Evolutionary conservation across 2,113 vertebrate genomes (phyloP), one percentile per base, ranked within the genome.

Genomic region (Chamaea fasciata): DNA sequence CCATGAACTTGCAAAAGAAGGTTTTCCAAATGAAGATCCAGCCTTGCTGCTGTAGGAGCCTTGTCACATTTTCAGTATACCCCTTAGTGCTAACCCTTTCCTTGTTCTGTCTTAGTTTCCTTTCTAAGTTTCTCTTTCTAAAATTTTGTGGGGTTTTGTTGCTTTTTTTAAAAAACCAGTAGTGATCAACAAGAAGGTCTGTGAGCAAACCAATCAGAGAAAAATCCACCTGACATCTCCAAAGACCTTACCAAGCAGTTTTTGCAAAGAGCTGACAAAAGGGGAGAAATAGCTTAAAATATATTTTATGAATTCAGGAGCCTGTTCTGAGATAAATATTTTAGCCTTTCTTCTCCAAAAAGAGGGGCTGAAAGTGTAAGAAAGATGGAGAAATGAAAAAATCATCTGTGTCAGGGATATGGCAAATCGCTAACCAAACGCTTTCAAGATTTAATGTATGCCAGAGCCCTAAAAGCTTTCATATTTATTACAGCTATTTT

Each of bases 311-410:
- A 83, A 86, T 68, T 78, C 28, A 31, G 22, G 49, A 87, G 22
- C 49, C 39, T 78, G 23, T 74, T 90, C 64, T 13, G 50, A 86
- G 73, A 90, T 46, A 81, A 96, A 88, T 93, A 89, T 93, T 96
- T 92, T 42, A 90, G 62, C n/a, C 21, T 55, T 94, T 80, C n/a
- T 86, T 76, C 59, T 79, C 35, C n/a, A 86, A 49, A 90, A 81
- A 81, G 46, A 87, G 37, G 22, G 11, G 2, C 37, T 67, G 47
- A 74, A 63, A 70, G 13, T 70, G 28, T 52, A 80, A 91, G 67
- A 76, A 86, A 89, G 39, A 78, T 13, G 3, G 28, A 76, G 56
- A 90, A 93, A 90, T 44, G 12, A 90, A 94, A 93, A 90, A 86
- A 78, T 47, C 10, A 20, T 69, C 35, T 30, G 4, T 65, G n/a